Evolutionary conservation across 2,113 vertebrate species (phyloP), one percentile per base, ranked within the genome.

Genomic region (Cinclus mexicanus): DNA sequence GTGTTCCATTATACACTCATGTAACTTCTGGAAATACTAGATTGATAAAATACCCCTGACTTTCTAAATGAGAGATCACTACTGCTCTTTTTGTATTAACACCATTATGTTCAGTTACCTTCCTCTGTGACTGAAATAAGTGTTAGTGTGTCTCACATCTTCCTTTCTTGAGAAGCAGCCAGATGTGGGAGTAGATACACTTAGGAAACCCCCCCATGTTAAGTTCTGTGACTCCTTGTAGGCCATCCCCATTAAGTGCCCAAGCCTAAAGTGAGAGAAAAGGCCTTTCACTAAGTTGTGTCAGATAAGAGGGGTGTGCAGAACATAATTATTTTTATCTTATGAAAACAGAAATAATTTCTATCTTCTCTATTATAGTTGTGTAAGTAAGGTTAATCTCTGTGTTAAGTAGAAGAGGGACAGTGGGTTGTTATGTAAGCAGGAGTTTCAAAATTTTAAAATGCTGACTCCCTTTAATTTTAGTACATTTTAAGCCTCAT

Each of bases 151-250:
- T 80, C 68, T 95, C 85, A 95, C 7, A 12, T 75, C 63, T 93
- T 95, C 89, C 90, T 90, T 97, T 96, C 87, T 86, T 50, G 35
- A 93, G 95, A 96, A 96, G 91, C 76, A 94, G 89, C 59, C 61
- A 61, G 41, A 21, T 1, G 41, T 95, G 70, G 95, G 95, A 94
- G 93, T 29, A 84, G 65, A 52, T n/a, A 44, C 33, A 35, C 52
- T 89, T 41, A 93, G 93, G 89, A 96, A 97, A 90, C 69, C 39
- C 77, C 80, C 75, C 74, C 35, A 5, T 2, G 0, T 77, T 52
- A 47, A 67, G 37, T 80, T 89, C n/a, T 87, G 63, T 90, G 69
- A 29, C 65, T 90, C 89, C 81, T 53, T 94, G 76, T 46, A 87
- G 84, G 63, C 47, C 72, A 91, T 52, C 65, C 42, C 68, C n/a